phyloP scores from a whole-genome alignment of 2,797 vertebrate species.

The Enteromius viviparus region DNA sequence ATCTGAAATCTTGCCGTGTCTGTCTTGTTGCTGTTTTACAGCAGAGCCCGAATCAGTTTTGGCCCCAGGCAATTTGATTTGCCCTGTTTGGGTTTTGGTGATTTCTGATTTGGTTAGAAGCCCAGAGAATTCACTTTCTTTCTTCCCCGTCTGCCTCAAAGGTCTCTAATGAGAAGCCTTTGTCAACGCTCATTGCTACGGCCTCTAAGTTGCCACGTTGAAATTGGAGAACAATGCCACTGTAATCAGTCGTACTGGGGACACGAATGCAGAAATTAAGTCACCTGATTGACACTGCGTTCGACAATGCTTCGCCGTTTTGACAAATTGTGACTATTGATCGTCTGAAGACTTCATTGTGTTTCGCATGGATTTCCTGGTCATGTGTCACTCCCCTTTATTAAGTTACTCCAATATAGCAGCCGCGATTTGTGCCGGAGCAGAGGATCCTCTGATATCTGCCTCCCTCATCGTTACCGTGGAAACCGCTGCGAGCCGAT shows the following conservation, averaged over 20 bases:
- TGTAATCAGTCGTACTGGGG: conserved; percentile 31
- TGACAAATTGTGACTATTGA: conserved; percentile 44
- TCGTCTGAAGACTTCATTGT: conserved; percentile 33
- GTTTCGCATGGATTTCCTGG: conserved; percentile 49
- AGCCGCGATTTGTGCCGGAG: conserved; percentile 53
- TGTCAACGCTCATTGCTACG: conserved; percentile 31
- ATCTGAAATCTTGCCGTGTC: conserved; percentile 10
- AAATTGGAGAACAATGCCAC: conserved; percentile 48
- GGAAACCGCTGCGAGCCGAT: conserved; percentile 69
- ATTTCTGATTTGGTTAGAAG: conserved; percentile 31
- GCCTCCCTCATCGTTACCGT: conserved; percentile 69
- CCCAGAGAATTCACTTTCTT: conserved; percentile 12
- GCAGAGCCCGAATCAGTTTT: conserved; percentile 9
- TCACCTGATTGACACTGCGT: conserved; percentile 38
- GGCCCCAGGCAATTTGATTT: conserved; percentile 30
- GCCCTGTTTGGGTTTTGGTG: conserved; percentile 27
- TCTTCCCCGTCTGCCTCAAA: conserved; percentile 31
- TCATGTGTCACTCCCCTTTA: conserved; percentile 44
- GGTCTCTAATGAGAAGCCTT: conserved; percentile 44
- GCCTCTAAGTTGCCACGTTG: conserved; percentile 25
- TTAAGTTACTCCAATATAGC: conserved; percentile 55
- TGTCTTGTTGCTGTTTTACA: conserved; percentile 4
- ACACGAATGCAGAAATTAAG: conserved; percentile 29
- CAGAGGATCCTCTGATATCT: conserved; percentile 67
- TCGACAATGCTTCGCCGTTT: conserved; percentile 39